phyloP scores from a whole-genome alignment of 2,888 invertebrate genomes.

The Schrankia costaestrigalis region DNA sequence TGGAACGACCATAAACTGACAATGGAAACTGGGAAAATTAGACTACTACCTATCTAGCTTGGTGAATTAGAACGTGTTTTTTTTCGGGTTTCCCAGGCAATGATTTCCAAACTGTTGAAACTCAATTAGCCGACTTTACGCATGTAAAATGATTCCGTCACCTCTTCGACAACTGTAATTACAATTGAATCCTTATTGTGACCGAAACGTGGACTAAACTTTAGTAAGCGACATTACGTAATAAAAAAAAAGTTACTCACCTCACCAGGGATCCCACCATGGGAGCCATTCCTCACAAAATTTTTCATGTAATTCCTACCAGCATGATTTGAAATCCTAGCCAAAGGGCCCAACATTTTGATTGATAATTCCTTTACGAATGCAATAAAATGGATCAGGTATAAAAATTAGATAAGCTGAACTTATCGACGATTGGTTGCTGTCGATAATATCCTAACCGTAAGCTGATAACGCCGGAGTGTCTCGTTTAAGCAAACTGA shows the following conservation, averaged over 20 bases:
- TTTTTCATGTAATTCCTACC: constrained; percentile 62
- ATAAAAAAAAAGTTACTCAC: constrained; percentile 44
- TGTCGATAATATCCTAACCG: constrained; percentile 36
- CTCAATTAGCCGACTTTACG: too few species aligned
- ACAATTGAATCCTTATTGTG: too few species aligned
- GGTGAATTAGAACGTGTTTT: too few species aligned
- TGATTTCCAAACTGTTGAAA: too few species aligned
- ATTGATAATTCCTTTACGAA: constrained; percentile 14
- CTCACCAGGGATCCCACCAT: constrained; percentile 68
- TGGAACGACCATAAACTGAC: too few species aligned
- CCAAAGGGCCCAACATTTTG: constrained; percentile 68
- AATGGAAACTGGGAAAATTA: too few species aligned
- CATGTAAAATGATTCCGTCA: too few species aligned
- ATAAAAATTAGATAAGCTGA: constrained; percentile 57
- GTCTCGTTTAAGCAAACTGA: constrained; percentile 6
- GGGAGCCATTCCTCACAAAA: constrained; percentile 61
- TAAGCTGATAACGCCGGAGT: constrained; percentile 20
- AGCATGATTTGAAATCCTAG: constrained; percentile 57
- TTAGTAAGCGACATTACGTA: constrained; percentile 44
- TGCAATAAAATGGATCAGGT: constrained; percentile 31
- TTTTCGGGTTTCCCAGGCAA: too few species aligned
- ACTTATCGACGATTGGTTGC: constrained; percentile 39
- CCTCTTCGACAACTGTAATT: too few species aligned
- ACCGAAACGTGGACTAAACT: background rate
- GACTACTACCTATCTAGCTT: too few species aligned